A percentile compares a stretch with the other conserved stretches of the same genome.
Conservation (phyloP, 1,140 invertebrate species). For the Glossosoma conforme region DNA sequence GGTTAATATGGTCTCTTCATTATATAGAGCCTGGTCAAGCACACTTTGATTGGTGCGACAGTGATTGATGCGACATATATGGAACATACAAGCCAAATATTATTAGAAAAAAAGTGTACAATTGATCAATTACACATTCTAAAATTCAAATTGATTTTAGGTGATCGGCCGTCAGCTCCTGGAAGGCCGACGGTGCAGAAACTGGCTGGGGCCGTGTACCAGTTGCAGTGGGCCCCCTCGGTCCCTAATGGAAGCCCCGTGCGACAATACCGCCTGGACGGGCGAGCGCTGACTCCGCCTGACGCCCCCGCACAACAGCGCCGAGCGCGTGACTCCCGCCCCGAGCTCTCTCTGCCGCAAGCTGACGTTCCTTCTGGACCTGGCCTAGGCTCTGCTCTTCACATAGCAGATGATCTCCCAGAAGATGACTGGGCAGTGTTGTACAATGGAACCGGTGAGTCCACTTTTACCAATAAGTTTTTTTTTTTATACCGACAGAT, state of each 20-base stretch:
- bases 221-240: constrained; percentile 67
- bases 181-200: constrained; percentile 62
- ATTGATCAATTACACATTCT: too few relatives aligned
- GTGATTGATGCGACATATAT: too few relatives aligned
- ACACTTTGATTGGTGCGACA: too few relatives aligned
- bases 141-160: too few relatives aligned
- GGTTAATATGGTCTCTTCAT: too few relatives aligned
- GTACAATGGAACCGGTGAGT: constrained; percentile 73
- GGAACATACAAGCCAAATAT: too few relatives aligned
- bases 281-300: constrained; percentile 10
- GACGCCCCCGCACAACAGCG: too few relatives aligned
- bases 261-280: constrained; percentile 22
- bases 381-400: constrained; percentile 24
- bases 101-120: too few relatives aligned
- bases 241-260: constrained; percentile 25
- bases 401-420: constrained; percentile 40
- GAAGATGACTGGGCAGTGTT: constrained; percentile 63
- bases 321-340: too few relatives aligned
- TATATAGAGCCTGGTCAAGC: too few relatives aligned
- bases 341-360: constrained; percentile 19
- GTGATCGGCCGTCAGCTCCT: constrained; percentile 62
- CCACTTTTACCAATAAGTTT: background rate
- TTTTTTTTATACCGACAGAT: too few relatives aligned
- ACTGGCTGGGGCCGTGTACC: constrained; percentile 60
- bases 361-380: constrained; percentile 22